Evolutionary conservation across 1,140 invertebrate genomes (phyloP).

Genomic region (Bombus ignitus): DNA sequence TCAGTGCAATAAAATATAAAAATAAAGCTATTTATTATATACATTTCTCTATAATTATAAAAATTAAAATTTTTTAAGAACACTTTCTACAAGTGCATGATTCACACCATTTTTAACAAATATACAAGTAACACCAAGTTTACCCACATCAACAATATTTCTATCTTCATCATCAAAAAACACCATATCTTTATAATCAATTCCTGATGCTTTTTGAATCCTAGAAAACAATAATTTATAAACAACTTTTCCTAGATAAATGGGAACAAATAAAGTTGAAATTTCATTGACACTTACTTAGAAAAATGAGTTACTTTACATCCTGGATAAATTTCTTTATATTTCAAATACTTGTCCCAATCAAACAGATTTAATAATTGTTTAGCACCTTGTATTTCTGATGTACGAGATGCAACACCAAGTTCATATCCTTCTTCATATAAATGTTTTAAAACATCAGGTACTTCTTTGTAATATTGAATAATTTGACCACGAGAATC

Average conservation of each 20-base stretch:
- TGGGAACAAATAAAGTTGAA: conserved; percentile 19
- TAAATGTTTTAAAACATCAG: conserved; percentile 85
- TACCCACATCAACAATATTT: conserved; percentile 85
- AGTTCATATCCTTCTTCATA: conserved; percentile 84
- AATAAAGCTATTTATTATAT: conserved; percentile 9
- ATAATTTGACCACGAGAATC: conserved; percentile 83
- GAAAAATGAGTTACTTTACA: conserved; percentile 88
- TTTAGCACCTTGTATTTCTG: conserved; percentile 86
- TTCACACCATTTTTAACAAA: conserved; percentile 84
- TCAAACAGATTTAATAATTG: conserved; percentile 87
- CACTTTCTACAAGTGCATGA: conserved; percentile 80
- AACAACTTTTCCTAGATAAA: conserved; percentile 17
- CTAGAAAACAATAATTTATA: conserved; percentile 78
- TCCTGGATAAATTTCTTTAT: conserved; percentile 90
- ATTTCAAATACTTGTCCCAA: conserved; percentile 88
- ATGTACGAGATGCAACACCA: conserved; percentile 87
- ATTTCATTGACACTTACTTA: conserved; percentile 82
- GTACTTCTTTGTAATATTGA: conserved; percentile 85
- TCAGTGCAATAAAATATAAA: conserved; percentile 3
- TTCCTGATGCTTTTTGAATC: conserved; percentile 83
- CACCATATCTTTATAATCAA: conserved; percentile 87
- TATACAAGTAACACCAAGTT: conserved; percentile 84
- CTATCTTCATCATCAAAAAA: conserved; percentile 88
- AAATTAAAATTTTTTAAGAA: conserved; percentile 71
- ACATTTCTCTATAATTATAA: conserved; percentile 1